Conservation (phyloP, 2,888 invertebrate species). For the Rotaria sp. region DNA sequence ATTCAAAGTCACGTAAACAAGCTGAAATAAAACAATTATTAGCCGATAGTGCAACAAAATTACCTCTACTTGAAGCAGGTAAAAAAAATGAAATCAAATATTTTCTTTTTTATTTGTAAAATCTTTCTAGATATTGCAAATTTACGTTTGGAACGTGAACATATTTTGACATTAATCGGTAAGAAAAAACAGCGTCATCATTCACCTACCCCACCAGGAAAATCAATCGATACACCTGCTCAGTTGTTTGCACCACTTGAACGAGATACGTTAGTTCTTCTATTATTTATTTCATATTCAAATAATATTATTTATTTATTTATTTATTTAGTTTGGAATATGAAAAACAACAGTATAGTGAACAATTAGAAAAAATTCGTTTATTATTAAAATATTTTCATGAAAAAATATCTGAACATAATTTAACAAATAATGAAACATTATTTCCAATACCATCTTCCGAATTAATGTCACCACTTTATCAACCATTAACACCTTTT, state of each 20-base stretch:
- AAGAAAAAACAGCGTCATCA: background rate
- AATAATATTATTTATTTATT: background rate
- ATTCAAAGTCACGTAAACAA: background rate
- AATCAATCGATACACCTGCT: background rate
- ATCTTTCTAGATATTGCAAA: background rate
- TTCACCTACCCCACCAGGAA: background rate
- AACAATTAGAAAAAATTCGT: background rate
- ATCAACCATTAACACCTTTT: background rate
- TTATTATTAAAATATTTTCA: background rate
- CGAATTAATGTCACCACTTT: background rate
- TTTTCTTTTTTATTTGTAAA: no score
- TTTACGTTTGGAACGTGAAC: conserved; percentile 21
- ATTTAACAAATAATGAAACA: background rate
- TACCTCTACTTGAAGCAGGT: background rate
- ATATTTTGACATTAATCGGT: background rate
- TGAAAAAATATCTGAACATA: conserved; percentile 28
- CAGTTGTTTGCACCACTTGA: background rate
- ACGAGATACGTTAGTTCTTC: background rate
- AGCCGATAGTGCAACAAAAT: background rate
- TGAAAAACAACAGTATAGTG: background rate
- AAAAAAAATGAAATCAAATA: background rate
- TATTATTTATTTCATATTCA: background rate
- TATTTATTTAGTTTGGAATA: background rate
- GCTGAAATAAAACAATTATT: background rate
- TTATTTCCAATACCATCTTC: background rate